These are phyloP conservation scores for Campaea margaritaria DNA, from an alignment of 2,888 invertebrate species.

Conservation along the genomic window DNA sequence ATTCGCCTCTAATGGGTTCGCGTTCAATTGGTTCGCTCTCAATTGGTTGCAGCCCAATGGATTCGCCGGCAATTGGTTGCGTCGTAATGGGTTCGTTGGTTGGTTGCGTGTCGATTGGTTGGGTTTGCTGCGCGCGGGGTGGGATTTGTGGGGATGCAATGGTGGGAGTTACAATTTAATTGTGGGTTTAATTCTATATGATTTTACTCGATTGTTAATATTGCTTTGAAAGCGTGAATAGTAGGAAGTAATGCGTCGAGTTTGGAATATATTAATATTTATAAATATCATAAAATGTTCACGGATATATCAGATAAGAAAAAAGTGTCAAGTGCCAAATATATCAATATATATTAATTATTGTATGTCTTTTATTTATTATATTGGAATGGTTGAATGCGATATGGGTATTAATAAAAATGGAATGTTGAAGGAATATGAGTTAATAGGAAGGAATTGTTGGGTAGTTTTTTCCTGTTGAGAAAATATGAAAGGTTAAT, in stretches of 20 bases:
- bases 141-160: not conserved
- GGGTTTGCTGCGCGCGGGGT: not conserved
- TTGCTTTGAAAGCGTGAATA: not conserved
- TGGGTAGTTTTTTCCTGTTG: slow-evolving; percentile 16
- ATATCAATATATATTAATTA: slow-evolving; percentile 8
- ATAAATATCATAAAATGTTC: slow-evolving; percentile 13
- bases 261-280: not conserved
- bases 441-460: slow-evolving; percentile 11
- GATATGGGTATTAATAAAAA: slow-evolving; percentile 24
- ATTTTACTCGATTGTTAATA: not conserved
- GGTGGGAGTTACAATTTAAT: not conserved
- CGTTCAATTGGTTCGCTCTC: not conserved
- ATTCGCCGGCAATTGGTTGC: not conserved
- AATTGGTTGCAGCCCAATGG: slow-evolving; percentile 3
- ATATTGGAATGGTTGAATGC: slow-evolving; percentile 35
- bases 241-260: not conserved
- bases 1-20: not conserved
- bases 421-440: slow-evolving; percentile 26
- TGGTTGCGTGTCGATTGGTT: slow-evolving; percentile 1
- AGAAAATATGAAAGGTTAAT: not conserved
- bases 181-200: not conserved
- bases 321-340: slow-evolving; percentile 9
- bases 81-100: not conserved
- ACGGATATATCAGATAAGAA: slow-evolving; percentile 15
- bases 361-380: slow-evolving; percentile 18